A percentile compares a stretch with the other conserved stretches of the same genome.
Conservation (phyloP, 2,113 vertebrate species). For the Pungitius pungitius region DNA sequence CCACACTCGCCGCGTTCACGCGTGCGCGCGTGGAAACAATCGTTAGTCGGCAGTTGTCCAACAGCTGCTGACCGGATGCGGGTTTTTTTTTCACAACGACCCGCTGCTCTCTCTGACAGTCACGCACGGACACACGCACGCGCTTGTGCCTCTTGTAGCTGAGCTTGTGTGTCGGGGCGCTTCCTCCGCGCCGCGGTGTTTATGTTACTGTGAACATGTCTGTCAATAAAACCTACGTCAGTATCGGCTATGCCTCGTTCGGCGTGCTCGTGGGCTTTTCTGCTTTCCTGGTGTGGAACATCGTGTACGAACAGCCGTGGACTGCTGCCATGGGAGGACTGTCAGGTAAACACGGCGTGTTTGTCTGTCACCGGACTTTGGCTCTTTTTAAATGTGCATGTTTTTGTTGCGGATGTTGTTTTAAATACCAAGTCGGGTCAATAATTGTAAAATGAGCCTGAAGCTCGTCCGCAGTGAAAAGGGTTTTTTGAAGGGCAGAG, state of each 20-base stretch:
- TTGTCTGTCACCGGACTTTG: background rate
- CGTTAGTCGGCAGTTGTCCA: constrained; percentile 31
- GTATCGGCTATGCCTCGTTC: constrained; percentile 82
- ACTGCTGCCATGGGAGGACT: constrained; percentile 91
- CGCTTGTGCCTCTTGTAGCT: background rate
- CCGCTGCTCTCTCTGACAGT: background rate
- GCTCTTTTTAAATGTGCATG: background rate
- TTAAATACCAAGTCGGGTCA: background rate
- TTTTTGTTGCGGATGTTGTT: background rate
- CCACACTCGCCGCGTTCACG: background rate
- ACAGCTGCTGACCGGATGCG: constrained; percentile 31
- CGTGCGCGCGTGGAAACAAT: background rate
- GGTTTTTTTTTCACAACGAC: constrained; percentile 47
- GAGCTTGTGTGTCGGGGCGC: background rate
- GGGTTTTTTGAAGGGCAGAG: background rate
- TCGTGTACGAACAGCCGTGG: constrained; percentile 85
- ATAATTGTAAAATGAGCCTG: background rate
- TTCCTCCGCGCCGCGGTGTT: background rate
- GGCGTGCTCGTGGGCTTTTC: constrained; percentile 84
- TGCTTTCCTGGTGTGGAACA: constrained; percentile 88
- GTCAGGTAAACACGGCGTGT: constrained; percentile 76
- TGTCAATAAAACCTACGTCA: constrained; percentile 76
- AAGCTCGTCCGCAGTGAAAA: background rate
- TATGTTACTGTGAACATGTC: constrained; percentile 58
- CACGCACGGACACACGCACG: background rate